Evolutionary conservation across 92 coral and sea anemone species (phyloP).

Genomic region (Umimayanthus kanabou): DNA sequence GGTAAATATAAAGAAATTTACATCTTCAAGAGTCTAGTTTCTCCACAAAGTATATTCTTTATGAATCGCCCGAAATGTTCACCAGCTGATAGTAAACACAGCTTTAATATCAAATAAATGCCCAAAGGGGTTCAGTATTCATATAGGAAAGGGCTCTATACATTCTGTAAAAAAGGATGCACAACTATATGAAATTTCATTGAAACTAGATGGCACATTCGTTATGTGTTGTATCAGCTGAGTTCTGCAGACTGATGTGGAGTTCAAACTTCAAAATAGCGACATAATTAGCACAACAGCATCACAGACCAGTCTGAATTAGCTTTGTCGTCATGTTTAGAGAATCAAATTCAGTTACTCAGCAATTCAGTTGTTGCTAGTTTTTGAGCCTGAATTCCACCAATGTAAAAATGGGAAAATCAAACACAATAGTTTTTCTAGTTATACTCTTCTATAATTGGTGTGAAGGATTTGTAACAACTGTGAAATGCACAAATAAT

Average conservation of each 20-base stretch:
- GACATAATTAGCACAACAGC: background rate
- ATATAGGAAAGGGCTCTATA: background rate
- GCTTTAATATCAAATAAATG: background rate
- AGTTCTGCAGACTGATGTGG: background rate
- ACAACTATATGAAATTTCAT: background rate
- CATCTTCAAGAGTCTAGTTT: background rate
- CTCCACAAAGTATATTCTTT: background rate
- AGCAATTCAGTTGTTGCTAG: background rate
- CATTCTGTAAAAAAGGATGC: background rate
- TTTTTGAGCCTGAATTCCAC: background rate
- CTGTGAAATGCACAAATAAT: too few relatives aligned
- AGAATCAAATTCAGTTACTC: background rate
- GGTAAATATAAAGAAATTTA: background rate
- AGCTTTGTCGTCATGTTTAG: background rate
- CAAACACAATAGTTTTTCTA: too few relatives aligned
- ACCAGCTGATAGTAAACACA: background rate
- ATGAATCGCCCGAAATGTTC: background rate
- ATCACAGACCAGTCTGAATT: background rate
- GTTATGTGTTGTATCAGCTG: conserved; percentile 28
- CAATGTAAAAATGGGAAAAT: background rate
- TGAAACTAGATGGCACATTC: background rate
- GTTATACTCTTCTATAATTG: too few relatives aligned
- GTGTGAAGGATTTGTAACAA: too few relatives aligned
- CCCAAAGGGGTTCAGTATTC: background rate
- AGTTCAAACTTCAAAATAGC: conserved; percentile 1